These are phyloP conservation scores for Volucella inanis DNA, from an alignment of 2,888 invertebrate genomes.

Conservation along the genomic window DNA sequence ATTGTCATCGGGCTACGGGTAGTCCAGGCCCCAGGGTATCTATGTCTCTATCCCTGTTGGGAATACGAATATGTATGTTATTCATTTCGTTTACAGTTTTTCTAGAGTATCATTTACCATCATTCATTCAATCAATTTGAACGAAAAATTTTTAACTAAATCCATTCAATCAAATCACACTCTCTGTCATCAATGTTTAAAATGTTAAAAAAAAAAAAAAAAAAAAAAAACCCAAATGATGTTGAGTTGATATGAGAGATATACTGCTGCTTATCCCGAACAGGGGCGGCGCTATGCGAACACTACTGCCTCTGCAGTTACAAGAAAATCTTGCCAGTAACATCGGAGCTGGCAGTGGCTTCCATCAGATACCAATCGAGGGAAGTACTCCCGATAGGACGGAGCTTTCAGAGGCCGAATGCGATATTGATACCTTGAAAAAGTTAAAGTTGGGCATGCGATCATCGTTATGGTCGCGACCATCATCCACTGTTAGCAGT, in stretches of 20 bases:
- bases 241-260: slow-evolving; percentile 75
- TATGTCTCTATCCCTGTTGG: slow-evolving; percentile 24
- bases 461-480: slow-evolving; percentile 88
- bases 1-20: slow-evolving; percentile 60
- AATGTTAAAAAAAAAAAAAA: slow-evolving; percentile 41
- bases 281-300: slow-evolving; percentile 84
- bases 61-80: slow-evolving; percentile 44
- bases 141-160: slow-evolving; percentile 14
- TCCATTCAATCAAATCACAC: slow-evolving; percentile 39
- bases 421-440: slow-evolving; percentile 89
- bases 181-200: slow-evolving; percentile 58
- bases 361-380: slow-evolving; percentile 79
- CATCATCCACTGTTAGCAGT: slow-evolving; percentile 82
- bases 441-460: slow-evolving; percentile 88
- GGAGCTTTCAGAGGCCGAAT: slow-evolving; percentile 88
- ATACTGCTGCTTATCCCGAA: slow-evolving; percentile 77
- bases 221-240: slow-evolving; percentile 66
- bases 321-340: slow-evolving; percentile 81
- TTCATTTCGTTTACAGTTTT: slow-evolving; percentile 45
- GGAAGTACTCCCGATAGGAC: slow-evolving; percentile 82
- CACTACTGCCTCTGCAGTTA: slow-evolving; percentile 86
- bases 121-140: slow-evolving; percentile 39
- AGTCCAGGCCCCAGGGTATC: slow-evolving; percentile 23
- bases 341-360: slow-evolving; percentile 77
- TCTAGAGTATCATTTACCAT: slow-evolving; percentile 59